Base-by-base conservation (phyloP, 1,140 invertebrate genomes). In the Magallana angulata region DNA sequence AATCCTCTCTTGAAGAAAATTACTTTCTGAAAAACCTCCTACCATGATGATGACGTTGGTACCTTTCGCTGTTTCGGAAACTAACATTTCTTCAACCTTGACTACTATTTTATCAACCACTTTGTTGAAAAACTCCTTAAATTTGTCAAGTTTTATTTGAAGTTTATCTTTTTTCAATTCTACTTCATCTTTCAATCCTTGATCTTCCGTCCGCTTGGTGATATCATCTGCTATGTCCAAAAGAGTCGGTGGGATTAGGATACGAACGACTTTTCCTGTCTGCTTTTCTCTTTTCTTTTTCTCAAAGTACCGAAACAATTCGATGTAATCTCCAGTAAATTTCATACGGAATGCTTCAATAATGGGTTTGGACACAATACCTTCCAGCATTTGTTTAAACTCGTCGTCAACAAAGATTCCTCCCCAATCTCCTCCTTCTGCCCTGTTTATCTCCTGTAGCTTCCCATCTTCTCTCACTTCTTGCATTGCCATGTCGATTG, bases 1-100 rank as follows among this genome's bases (percentile, higher is more conserved):
- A 0, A 91, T 60, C 3, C 58, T 84, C 9, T 71, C 60, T 48
- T 90, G 90, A 30, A 91, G 58, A 76, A 91, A 71, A 12, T 64
- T 56, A 6, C 86, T 90, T 84, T 91, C 90, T 2, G 89, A 91
- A 80, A 89, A 91, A 24, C 90, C 90, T 16, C 90, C 90, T 0
- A 91, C 90, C 90, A 91, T 88, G 4, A 91, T 76, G 18, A 24
- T 24, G 18, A 24, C 18, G 0, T 24, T 24, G 18, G 18, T 24
- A 24, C 18, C 18, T 24, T 24, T 24, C 18, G 18, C 18, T 24
- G 18, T 24, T 24, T 24, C 85, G 12, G 76, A 57, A 57, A 68
- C 48, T 16, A 91, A 64, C 8, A 91, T 62, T 24, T 82, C 64
- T 24, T 30, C 14, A 2, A 91, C 84, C 84, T 90, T 88, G 30